These are phyloP conservation scores for Spinibarbus caldwelli DNA, from an alignment of 2,797 vertebrate genomes.

Conservation along the genomic window DNA sequence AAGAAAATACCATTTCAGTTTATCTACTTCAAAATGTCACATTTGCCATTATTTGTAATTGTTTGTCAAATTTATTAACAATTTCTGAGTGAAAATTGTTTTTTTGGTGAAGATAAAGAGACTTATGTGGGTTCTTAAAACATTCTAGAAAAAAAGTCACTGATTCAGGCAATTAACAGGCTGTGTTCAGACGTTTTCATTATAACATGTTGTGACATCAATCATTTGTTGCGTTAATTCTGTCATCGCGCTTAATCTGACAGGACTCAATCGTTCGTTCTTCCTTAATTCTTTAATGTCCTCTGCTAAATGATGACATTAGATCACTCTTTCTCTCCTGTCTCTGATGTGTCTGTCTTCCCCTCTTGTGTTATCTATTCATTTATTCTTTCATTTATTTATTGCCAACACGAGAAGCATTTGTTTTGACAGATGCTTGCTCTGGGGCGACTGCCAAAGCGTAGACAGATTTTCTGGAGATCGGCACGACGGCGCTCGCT, in stretches of 20 bases:
- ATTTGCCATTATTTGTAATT: neutral
- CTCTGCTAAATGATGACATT: constrained; percentile 25
- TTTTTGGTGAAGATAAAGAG: no score
- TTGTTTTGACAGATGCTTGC: constrained; percentile 69
- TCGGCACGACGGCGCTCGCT: constrained; percentile 45
- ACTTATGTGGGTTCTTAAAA: no score
- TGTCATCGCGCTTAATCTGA: neutral
- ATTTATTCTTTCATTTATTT: constrained; percentile 68
- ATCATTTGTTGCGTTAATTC: neutral
- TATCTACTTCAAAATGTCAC: no score
- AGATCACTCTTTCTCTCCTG: constrained; percentile 25
- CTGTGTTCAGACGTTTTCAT: neutral
- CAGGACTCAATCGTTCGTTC: neutral
- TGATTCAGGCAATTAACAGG: neutral
- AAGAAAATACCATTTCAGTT: neutral
- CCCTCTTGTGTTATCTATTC: constrained; percentile 55
- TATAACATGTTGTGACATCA: neutral
- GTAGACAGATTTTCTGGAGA: constrained; percentile 64
- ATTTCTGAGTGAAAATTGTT: neutral
- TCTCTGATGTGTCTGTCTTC: constrained; percentile 39
- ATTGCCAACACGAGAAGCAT: constrained; percentile 64
- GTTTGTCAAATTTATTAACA: neutral
- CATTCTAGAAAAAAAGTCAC: no score
- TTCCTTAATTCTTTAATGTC: neutral
- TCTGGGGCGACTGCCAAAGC: constrained; percentile 64